A percentile compares a stretch with the other conserved stretches of the same genome.
Evolutionary conservation across 2,113 vertebrate species (phyloP).

Genomic region (Embiotoca jacksoni): DNA sequence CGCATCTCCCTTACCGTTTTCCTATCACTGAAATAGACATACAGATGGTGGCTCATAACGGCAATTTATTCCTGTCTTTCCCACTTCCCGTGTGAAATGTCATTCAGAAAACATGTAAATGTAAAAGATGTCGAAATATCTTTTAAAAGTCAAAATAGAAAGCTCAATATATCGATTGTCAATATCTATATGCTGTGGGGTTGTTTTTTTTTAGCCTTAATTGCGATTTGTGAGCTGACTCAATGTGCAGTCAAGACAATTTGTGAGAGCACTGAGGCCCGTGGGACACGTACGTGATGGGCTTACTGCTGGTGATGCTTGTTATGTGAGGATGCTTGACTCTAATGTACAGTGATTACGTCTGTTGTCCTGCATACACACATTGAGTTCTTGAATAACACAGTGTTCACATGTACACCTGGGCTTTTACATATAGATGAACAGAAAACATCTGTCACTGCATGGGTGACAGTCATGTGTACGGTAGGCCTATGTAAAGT

Average conservation of each 20-base stretch:
- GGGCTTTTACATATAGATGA: not conserved
- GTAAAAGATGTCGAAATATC: not conserved
- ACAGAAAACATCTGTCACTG: not conserved
- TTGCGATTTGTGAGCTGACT: not conserved
- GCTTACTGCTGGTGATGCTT: conserved; percentile 4
- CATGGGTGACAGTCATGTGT: not conserved
- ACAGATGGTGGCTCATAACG: not conserved
- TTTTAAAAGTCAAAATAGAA: conserved; percentile 2
- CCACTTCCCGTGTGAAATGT: not conserved
- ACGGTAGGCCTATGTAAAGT: not conserved
- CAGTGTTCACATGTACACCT: not conserved
- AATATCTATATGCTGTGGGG: no score
- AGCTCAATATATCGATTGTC: not conserved
- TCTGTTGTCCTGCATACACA: not conserved
- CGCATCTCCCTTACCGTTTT: conserved; percentile 13
- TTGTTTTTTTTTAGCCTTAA: not conserved
- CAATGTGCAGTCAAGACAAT: not conserved
- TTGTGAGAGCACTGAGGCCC: conserved; percentile 1
- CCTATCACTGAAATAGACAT: conserved; percentile 8
- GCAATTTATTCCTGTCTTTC: not conserved
- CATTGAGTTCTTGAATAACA: not conserved
- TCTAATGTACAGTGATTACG: not conserved
- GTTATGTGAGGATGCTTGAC: no score
- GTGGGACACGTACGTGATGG: conserved; percentile 14
- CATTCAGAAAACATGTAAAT: not conserved